Evolutionary conservation across 2,888 invertebrate species (phyloP).

Genomic region (Euproctis similis): DNA sequence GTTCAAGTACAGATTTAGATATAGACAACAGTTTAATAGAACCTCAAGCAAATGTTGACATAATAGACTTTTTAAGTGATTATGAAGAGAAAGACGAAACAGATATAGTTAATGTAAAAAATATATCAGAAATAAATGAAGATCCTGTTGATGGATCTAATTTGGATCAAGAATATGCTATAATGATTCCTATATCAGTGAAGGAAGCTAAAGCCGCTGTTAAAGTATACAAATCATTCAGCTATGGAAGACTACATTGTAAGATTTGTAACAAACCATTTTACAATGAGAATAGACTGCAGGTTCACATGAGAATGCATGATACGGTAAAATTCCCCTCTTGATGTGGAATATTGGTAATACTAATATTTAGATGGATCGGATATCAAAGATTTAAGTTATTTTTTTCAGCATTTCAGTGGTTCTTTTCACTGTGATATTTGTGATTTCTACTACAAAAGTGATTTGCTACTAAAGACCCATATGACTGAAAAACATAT

Average conservation of each 20-base stretch:
- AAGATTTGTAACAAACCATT: conserved; percentile 42
- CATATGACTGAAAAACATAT: conserved; percentile 63
- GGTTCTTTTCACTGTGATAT: conserved; percentile 48
- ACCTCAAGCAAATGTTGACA: too few relatives aligned
- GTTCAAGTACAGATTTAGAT: too few relatives aligned
- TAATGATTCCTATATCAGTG: conserved; percentile 44
- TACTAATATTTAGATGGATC: too few relatives aligned
- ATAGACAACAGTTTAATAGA: too few relatives aligned
- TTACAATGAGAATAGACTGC: conserved; percentile 37
- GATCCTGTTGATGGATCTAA: conserved; percentile 35
- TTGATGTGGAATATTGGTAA: too few relatives aligned
- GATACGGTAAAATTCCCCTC: conserved; percentile 41
- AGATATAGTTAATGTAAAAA: too few relatives aligned
- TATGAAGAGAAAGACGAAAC: too few relatives aligned
- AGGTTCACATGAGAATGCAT: conserved; percentile 56
- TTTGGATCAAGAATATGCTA: conserved; percentile 56
- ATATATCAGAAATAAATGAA: conserved; percentile 3
- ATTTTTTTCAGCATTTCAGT: conserved; percentile 46
- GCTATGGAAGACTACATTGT: conserved; percentile 42
- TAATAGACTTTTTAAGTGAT: too few relatives aligned
- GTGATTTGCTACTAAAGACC: conserved; percentile 51
- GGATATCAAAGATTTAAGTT: too few relatives aligned
- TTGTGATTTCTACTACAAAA: conserved; percentile 57
- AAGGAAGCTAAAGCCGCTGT: conserved; percentile 53
- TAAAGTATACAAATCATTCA: conserved; percentile 47